These are phyloP conservation scores for Chelon labrosus DNA, from an alignment of 2,797 vertebrate genomes.

Conservation along the genomic window DNA sequence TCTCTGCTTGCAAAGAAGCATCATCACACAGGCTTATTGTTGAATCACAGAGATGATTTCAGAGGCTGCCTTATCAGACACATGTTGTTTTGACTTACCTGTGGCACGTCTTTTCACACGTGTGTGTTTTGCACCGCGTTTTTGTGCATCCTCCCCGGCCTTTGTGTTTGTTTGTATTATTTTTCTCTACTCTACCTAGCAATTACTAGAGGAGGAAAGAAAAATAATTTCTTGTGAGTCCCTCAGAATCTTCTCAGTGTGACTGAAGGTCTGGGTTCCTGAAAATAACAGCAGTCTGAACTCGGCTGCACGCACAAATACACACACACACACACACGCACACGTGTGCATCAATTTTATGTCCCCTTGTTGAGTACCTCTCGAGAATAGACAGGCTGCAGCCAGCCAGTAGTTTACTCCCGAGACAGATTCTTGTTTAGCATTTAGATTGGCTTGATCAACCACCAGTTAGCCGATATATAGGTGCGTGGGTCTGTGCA, in stretches of 20 bases:
- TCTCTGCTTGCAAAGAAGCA: constrained; percentile 24
- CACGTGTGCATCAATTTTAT: constrained; percentile 52
- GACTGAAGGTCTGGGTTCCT: constrained; percentile 32
- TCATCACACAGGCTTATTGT: constrained; percentile 34
- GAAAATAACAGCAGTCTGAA: constrained; percentile 43
- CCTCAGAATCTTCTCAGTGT: constrained; percentile 43
- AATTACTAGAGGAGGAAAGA: constrained; percentile 46
- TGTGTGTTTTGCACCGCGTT: not conserved
- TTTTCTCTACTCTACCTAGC: constrained; percentile 37
- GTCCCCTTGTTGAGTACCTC: constrained; percentile 65
- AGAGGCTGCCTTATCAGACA: constrained; percentile 34
- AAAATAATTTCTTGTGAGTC: constrained; percentile 1
- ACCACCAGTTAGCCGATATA: constrained; percentile 67
- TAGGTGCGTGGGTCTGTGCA: not conserved
- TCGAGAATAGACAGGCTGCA: constrained; percentile 71
- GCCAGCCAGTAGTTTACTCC: constrained; percentile 70
- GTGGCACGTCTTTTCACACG: constrained; percentile 9
- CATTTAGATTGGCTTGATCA: constrained; percentile 84
- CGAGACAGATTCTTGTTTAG: constrained; percentile 79
- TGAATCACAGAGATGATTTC: constrained; percentile 32
- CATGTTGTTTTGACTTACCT: constrained; percentile 27
- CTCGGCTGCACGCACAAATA: constrained; percentile 3
- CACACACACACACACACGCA: constrained; percentile 15
- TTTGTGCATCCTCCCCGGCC: not conserved
- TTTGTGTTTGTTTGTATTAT: constrained; percentile 39